Evolutionary conservation across 2,113 vertebrate species (phyloP).

Genomic region (Bubo scandiacus): DNA sequence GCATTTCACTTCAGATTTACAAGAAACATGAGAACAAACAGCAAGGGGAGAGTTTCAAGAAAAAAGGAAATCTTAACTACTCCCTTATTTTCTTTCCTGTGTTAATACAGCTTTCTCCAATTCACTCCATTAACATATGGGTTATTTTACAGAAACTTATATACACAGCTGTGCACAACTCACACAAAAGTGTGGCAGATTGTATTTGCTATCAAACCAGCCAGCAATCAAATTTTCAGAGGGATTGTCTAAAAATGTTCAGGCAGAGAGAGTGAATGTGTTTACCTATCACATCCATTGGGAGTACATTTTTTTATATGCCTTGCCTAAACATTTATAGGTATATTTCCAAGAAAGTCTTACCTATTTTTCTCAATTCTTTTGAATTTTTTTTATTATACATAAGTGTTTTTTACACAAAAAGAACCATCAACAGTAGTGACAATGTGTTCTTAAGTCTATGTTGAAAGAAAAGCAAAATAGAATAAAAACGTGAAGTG

Average conservation of each 20-base stretch:
- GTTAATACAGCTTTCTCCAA: neutral
- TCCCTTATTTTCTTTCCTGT: neutral
- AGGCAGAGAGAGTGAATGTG: neutral
- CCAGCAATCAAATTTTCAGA: constrained; percentile 19
- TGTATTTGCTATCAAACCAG: constrained; percentile 30
- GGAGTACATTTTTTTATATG: neutral
- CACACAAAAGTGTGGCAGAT: neutral
- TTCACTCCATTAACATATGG: neutral
- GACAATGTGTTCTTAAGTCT: neutral
- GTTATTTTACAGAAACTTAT: neutral
- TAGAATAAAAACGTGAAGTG: neutral
- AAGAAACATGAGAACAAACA: neutral
- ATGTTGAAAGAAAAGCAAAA: neutral
- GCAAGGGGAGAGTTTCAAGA: neutral
- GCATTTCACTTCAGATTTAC: neutral
- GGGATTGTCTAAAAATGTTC: neutral
- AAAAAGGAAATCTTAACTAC: neutral
- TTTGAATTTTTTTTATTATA: neutral
- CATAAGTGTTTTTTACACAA: neutral
- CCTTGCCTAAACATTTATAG: neutral
- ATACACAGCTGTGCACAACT: neutral
- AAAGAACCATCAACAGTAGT: neutral
- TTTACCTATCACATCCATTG: neutral
- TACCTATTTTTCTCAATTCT: neutral
- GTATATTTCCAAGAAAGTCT: neutral